Evolutionary conservation across 2,797 vertebrate genomes (phyloP).

Genomic region (Pseudomugil gertrudae): DNA sequence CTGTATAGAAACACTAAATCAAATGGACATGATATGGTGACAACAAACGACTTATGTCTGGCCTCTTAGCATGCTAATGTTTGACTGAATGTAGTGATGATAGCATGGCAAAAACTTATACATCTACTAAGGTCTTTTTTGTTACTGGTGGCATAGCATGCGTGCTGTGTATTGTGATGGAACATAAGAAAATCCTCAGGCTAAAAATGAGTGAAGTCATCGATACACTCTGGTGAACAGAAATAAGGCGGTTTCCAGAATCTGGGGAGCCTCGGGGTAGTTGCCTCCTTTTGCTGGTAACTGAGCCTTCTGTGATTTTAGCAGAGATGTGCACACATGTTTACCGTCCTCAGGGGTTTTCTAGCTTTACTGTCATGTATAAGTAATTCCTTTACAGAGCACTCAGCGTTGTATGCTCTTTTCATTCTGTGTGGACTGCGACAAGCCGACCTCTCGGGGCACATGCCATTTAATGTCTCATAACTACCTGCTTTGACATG

Average conservation of each 20-base stretch:
- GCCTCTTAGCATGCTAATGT: not conserved
- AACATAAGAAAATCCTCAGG: not conserved
- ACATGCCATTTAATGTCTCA: not conserved
- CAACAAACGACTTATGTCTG: too few relatives aligned
- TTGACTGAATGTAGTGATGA: not conserved
- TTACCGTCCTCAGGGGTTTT: not conserved
- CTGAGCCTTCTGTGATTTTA: not conserved
- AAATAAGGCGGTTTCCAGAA: not conserved
- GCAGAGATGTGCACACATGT: not conserved
- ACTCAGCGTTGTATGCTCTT: not conserved
- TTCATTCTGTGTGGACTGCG: not conserved
- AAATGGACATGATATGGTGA: too few relatives aligned
- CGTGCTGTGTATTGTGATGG: not conserved
- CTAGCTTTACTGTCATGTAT: not conserved
- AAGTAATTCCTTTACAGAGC: not conserved
- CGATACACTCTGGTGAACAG: not conserved
- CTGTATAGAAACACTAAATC: too few relatives aligned
- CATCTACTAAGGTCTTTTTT: not conserved
- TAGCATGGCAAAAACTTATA: not conserved
- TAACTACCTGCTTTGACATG: conserved; percentile 3
- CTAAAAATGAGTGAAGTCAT: not conserved
- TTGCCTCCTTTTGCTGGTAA: not conserved
- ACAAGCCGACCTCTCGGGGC: not conserved
- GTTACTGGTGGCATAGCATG: not conserved
- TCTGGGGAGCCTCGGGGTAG: not conserved